Base-by-base conservation (phyloP, 1,140 invertebrate genomes). In the Drosophila tropicalis region DNA sequence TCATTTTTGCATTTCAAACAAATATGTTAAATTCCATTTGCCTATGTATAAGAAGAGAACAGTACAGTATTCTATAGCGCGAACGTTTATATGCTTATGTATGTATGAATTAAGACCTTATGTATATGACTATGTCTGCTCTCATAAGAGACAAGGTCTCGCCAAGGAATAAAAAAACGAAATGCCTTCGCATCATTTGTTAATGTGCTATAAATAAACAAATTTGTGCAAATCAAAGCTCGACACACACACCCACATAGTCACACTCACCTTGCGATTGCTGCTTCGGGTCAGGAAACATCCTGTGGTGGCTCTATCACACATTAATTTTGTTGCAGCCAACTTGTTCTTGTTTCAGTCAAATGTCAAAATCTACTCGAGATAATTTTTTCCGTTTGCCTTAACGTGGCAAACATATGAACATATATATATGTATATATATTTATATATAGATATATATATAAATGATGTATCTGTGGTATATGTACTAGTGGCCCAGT, bases 241-340 rank as follows among this genome's bases (percentile, higher is more conserved):
- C 44, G 34, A 0, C 57, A 56, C 62, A 55, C 78, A 58, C 15
- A 44, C n/a, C 32, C 5, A 62, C 34, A 56, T 39, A 34, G 19
- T 22, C 9, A 56, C 19, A 91, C 92, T 94, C 94, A 95, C 94
- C 94, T 95, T 94, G 66, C 90, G 90, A 72, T 76, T 82, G 72
- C 85, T 92, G 87, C 77, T 90, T 86, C 94, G 93, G 73, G 93
- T 94, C 91, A 95, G 94, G 92, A 95, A 95, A 92, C 94, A 95
- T 90, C 94, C 94, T 81, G 94, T 94, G 86, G 94, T 94, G 93
- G 94, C 94, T 93, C 93, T 94, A 93, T 95, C 94, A 89, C 94
- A 95, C 94, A 95, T 95, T 93, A 95, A 95, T 93, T 90, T 86
- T 61, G 87, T 79, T 72, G 73, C 79, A 72, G 80, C 76, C 84